phyloP scores from a whole-genome alignment of 2,113 vertebrate genomes.

The Coracopsis vasa region DNA sequence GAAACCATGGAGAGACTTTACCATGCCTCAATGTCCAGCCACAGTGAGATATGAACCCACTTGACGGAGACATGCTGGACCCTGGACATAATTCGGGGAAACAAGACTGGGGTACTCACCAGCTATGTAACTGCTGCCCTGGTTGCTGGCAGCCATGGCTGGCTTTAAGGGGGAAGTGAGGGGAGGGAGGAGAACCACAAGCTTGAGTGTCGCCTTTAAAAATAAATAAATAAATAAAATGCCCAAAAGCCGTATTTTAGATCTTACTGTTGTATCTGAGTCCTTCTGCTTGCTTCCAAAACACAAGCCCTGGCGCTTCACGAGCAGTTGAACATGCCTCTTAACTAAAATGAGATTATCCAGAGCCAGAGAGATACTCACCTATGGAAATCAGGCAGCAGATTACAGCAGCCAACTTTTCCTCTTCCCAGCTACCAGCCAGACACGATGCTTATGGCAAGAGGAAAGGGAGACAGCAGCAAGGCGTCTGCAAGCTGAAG shows the following conservation, averaged over 20 bases:
- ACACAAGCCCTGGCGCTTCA: neutral
- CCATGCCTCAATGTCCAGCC: fast-evolving
- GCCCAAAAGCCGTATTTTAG: fast-evolving
- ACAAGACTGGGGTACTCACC: no score
- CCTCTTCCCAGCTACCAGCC: neutral
- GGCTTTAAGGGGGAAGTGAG: neutral
- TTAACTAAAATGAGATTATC: neutral
- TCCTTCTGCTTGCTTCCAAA: neutral
- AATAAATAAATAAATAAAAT: neutral
- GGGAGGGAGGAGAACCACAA: neutral
- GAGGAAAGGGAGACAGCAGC: neutral
- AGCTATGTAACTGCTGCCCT: neutral
- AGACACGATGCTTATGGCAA: neutral
- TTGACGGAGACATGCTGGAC: fast-evolving
- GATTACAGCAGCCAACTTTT: neutral
- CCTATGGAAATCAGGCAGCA: neutral
- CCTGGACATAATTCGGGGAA: fast-evolving
- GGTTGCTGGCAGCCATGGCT: neutral
- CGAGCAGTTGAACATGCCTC: neutral
- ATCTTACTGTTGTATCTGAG: neutral
- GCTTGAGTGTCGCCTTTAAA: neutral
- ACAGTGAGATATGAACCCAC: fast-evolving
- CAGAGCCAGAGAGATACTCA: neutral
- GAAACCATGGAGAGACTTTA: neutral
- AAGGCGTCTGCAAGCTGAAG: neutral